Conservation (phyloP, 37 sponge, comb jelly and placozoan species). For the Axinella damicornis region DNA sequence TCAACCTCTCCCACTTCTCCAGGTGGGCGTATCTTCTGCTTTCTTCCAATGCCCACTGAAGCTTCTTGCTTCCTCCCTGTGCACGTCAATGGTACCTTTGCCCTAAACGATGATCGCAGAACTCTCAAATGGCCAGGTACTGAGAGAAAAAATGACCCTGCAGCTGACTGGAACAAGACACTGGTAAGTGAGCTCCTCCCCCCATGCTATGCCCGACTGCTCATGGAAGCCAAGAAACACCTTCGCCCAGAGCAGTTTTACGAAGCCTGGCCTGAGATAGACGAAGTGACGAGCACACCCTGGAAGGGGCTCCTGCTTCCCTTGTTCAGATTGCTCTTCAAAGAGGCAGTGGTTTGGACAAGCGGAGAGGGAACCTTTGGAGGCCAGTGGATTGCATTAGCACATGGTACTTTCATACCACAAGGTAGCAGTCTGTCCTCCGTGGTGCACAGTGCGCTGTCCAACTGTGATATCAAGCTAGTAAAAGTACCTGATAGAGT, state of each 20-base stretch:
- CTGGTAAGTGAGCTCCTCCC: conserved; percentile 45
- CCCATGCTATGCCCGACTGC: conserved; percentile 31
- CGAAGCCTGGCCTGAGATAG: conserved; percentile 3
- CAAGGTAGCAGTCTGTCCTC: not conserved
- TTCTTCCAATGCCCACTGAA: conserved; percentile 54
- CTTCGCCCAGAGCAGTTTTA: not conserved
- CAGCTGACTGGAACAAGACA: conserved; percentile 61
- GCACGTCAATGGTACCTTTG: conserved; percentile 72
- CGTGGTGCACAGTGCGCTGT: not conserved
- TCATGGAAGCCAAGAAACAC: conserved; percentile 21
- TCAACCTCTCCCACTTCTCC: not conserved
- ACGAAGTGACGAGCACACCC: not conserved
- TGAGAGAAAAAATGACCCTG: conserved; percentile 31
- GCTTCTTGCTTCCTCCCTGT: conserved; percentile 21
- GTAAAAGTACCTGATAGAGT: not conserved
- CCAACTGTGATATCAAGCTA: conserved; percentile 6
- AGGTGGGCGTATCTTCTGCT: conserved; percentile 56
- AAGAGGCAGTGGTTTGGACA: conserved; percentile 3
- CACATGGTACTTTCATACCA: not conserved
- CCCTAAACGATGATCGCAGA: conserved; percentile 32
- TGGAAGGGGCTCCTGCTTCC: conserved; percentile 2
- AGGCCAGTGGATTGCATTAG: conserved; percentile 3
- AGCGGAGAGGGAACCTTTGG: not conserved
- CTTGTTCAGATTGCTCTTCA: not conserved
- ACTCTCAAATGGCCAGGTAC: conserved; percentile 30